A percentile compares a stretch with the other conserved stretches of the same genome.
These are phyloP conservation scores for Hydroisotoma schaefferi DNA, from an alignment of 2,888 invertebrate genomes.

Conservation along the genomic window DNA sequence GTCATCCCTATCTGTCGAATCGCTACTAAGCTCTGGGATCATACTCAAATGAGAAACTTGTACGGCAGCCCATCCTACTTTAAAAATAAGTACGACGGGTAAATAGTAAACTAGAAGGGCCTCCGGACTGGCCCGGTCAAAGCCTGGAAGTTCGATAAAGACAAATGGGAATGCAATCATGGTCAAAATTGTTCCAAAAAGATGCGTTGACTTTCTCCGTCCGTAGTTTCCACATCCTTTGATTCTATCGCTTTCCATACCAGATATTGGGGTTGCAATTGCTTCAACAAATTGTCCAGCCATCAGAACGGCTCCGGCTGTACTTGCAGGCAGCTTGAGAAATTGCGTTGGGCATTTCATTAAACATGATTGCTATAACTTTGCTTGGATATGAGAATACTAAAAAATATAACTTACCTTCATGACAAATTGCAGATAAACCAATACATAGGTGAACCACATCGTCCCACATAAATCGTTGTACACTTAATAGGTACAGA, in stretches of 20 bases:
- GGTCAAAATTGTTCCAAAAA: slow-evolving; percentile 49
- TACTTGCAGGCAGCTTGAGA: slow-evolving; percentile 36
- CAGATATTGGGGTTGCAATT: slow-evolving; percentile 56
- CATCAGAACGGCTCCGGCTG: slow-evolving; percentile 48
- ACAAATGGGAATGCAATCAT: slow-evolving; percentile 56
- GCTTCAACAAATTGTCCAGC: slow-evolving; percentile 55
- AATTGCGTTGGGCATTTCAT: not conserved
- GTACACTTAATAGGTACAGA: too few species aligned
- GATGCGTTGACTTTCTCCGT: slow-evolving; percentile 49
- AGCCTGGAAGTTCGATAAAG: slow-evolving; percentile 51
- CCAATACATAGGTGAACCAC: slow-evolving; percentile 60
- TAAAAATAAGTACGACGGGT: slow-evolving; percentile 55
- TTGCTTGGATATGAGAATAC: not conserved
- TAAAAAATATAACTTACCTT: slow-evolving; percentile 48
- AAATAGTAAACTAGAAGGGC: slow-evolving; percentile 51
- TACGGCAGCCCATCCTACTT: slow-evolving; percentile 59
- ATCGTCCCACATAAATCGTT: slow-evolving; percentile 59
- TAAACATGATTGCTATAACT: not conserved
- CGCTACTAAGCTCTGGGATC: slow-evolving; percentile 55
- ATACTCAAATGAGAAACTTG: slow-evolving; percentile 59
- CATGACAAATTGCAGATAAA: slow-evolving; percentile 52
- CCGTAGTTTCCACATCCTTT: slow-evolving; percentile 39
- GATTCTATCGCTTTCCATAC: slow-evolving; percentile 52
- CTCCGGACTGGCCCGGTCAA: slow-evolving; percentile 48
- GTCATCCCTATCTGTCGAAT: slow-evolving; percentile 52